Evolutionary conservation across 2,797 vertebrate genomes (phyloP), one percentile per base, ranked within the genome.

Genomic region (Enteromius paludinosus): DNA sequence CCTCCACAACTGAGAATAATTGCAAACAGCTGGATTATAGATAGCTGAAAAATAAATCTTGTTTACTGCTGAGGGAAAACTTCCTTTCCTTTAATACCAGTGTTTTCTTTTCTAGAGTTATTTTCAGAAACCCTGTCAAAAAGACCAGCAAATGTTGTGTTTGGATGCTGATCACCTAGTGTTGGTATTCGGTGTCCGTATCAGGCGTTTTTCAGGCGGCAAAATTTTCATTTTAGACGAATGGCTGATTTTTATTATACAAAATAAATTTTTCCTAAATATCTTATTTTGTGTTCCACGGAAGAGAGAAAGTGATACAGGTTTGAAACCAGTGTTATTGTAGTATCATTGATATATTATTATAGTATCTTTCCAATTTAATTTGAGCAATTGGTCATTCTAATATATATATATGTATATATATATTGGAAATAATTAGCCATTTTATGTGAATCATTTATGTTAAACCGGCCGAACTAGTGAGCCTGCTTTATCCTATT

Each of bases 11-110:
- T 66, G 72, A 87, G 88, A 90, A 90, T 91, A 90, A 91, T 91
- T 92, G 87, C 89, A 90, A 92, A 91, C 89, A 91, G 84, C 86
- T 82, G 86, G 88, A 93, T 92, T 89, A 86, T 89, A 90, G 86
- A 91, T 86, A 89, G 82, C 45, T 73, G 65, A 83, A 83, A 78
- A 88, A 38, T 38, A 89, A 81, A 78, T 83, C 86, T 76, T 87
- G 79, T 88, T 90, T 90, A 88, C 89, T 91, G 72, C 86, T 69
- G 43, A 72, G 68, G 64, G 71, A 83, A 89, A 90, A 76, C 68
- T 85, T 80, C 86, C 15, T 82, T 79, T 81, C 47, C n/a, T 87
- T 79, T 87, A 68, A 82, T 84, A 78, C 70, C 66, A 73, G 82
- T 88, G 65, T 84, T 79, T 73, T 88, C 81, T 87, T 73, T 81